Evolutionary conservation across 2,113 vertebrate genomes (phyloP), one percentile per base, ranked within the genome.

Genomic region (Podarcis muralis): DNA sequence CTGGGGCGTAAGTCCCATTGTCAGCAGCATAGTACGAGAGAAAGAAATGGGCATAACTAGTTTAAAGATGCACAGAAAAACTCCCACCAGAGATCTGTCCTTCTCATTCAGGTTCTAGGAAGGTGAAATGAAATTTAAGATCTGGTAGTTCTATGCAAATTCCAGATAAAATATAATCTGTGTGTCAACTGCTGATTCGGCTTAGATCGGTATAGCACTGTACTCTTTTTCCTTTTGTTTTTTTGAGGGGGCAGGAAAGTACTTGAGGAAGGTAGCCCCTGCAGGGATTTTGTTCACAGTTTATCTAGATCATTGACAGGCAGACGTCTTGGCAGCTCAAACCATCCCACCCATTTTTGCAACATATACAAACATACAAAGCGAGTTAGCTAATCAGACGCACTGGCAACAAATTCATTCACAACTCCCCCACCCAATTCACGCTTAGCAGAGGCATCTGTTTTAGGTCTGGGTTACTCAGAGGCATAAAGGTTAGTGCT

Each of bases 401-500:
- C 62, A 89, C 13, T 62, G 95, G 93, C 92, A 93, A 94, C 94
- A 93, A 93, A 88, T 79, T 92, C 87, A 89, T 95, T 95, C 95
- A 97, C 94, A 97, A 97, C 95, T 97, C 11, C 96, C 86, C 85
- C 8, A 9, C 40, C 71, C 71, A 5, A 53, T 90, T 94, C 91
- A 92, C 95, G 83, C 93, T 94, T 95, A 94, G 92, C 92, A 95
- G 90, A 87, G 88, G 91, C 93, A 92, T 90, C 95, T 84, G 91
- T 91, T 96, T 96, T 95, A 95, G 97, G 93, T 94, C 93, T 96
- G 96, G 96, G 95, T 97, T 96, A 96, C 94, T 95, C 93, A 92
- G 94, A 96, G 91, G 95, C 93, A 94, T 96, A 97, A 97, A 97
- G 94, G 95, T 96, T 97, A 97, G 91, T 96, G 96, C 94, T 97